phyloP scores from a whole-genome alignment of 2,113 vertebrate species.

The Poecile atricapillus region DNA sequence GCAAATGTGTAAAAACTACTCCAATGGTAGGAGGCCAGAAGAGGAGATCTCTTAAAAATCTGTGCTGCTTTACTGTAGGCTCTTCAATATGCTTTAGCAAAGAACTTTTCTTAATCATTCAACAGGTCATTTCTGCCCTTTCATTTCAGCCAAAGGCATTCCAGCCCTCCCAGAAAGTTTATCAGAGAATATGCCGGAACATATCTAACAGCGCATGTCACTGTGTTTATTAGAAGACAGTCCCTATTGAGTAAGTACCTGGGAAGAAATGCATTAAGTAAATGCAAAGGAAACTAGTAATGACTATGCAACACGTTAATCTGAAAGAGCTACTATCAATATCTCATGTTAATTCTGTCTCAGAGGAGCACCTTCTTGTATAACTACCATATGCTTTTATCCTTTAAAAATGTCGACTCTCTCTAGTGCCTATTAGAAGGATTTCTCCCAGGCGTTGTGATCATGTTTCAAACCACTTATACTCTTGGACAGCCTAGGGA shows the following conservation, averaged over 20 bases:
- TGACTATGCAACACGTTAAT: slow-evolving; percentile 24
- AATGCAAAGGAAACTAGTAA: slow-evolving; percentile 8
- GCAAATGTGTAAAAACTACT: not conserved
- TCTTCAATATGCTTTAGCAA: not conserved
- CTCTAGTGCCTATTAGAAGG: slow-evolving; percentile 34
- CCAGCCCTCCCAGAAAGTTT: not conserved
- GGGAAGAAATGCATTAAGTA: slow-evolving; percentile 46
- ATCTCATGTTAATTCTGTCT: slow-evolving; percentile 56
- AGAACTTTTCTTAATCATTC: not conserved
- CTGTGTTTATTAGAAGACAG: not conserved
- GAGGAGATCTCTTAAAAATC: not conserved
- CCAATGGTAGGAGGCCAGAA: not conserved
- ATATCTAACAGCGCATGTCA: not conserved
- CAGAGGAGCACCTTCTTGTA: slow-evolving; percentile 30
- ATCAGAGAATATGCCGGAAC: not conserved
- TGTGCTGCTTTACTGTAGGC: not conserved
- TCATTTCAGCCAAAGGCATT: not conserved
- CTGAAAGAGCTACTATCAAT: slow-evolving; percentile 41
- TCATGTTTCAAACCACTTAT: slow-evolving; percentile 57
- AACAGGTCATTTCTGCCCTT: not conserved
- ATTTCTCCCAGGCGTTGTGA: slow-evolving; percentile 26
- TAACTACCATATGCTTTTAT: slow-evolving; percentile 55
- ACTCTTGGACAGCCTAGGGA: slow-evolving; percentile 61
- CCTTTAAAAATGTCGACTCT: slow-evolving; percentile 28
- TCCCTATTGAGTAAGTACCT: not conserved